Evolutionary conservation across 2,113 vertebrate genomes (phyloP), one percentile per base, ranked within the genome.

Genomic region (Uria lomvia): DNA sequence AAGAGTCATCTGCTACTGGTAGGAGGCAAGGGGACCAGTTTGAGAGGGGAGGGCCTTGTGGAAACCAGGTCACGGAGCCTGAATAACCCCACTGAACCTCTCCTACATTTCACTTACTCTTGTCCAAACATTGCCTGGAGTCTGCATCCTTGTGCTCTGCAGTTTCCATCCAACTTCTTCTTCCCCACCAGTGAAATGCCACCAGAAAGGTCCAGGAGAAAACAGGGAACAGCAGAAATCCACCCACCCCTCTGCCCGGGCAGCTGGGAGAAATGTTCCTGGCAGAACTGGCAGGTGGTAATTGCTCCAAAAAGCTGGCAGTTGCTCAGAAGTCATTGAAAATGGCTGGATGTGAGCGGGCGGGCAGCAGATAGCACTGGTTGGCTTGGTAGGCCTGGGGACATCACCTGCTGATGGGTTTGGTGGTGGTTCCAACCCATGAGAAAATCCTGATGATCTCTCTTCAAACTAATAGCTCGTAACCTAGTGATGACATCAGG

Each of bases 1-100:
- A 98, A 70, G 98, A 98, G 29, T 98, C 98, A 79, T 98, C 98
- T 10, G 98, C 99, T 63, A 97, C 99, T 36, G 99, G 99, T 99
- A 96, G 97, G 96, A 68, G 38, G 29, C 74, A 91, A 0, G 29
- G 60, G 15, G 47, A 38, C 15, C 12, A 17, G 24, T 55, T 60
- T 83, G 72, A 80, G 40, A 78, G 59, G 43, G 56, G 43, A 89
- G 11, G 23, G 53, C 36, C 49, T 86, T 2, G 0, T 78, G 45
- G 36, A 67, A 63, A 56, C 10, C 49, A n/a, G n/a, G 19, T 80
- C 0, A 0, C 26, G 40, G 43, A 85, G 42, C 18, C 36, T 73
- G 20, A 56, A n/a, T 72, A 65, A 62, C 36, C 29, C 45, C n/a
- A 27, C 29, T 27, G 43, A 86, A 55, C 17, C 32, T 53, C 36